Base-by-base conservation (phyloP, 2,888 invertebrate species). In the Nesidiocoris tenuis region DNA sequence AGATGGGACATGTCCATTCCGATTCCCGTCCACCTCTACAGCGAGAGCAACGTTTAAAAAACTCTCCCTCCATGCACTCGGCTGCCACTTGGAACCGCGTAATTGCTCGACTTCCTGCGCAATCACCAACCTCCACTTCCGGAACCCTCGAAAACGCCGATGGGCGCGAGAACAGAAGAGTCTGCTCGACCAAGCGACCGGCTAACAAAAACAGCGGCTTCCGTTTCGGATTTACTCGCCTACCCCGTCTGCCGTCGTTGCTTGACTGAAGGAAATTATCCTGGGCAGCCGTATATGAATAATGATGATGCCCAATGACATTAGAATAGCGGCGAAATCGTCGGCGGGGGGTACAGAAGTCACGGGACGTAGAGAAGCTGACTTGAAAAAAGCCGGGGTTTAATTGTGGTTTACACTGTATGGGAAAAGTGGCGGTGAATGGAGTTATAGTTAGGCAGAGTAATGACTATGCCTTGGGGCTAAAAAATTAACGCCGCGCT, bases 251-350 rank as follows among this genome's bases (percentile, higher is more conserved):
- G 18, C 9, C 17, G 25, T 1, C 18, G 55, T 19, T 3, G 59
- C 59, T 59, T 23, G 22, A 63, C 54, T 56, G 65, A n/a, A 17
- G 24, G 74, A 75, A 75, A 75, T 75, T 75, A 75, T 66, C 66
- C 66, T 5, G 54, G 25, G 57, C 74, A 66, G 39, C 66, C 74
- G 59, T 75, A 39, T 39, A 75, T 66, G 74, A 66, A 75, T 75
- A 75, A 75, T 75, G 74, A 75, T 66, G 65, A 75, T 75, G 74
- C 65, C 22, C 74, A 75, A 75, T 75, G 74, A 66, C 74, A 66
- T 75, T 66, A 39, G 61, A 75, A 57, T 24, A 59, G 5, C 23
- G 59, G 25, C 57, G 24, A 57, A 59, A 70, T 39, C 24, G 61
- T 22, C 70, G 22, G 25, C 23, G 17, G 21, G 12, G 22, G 23